Evolutionary conservation across 2,797 vertebrate species (phyloP).

Genomic region (Chaetodon trifasciatus): DNA sequence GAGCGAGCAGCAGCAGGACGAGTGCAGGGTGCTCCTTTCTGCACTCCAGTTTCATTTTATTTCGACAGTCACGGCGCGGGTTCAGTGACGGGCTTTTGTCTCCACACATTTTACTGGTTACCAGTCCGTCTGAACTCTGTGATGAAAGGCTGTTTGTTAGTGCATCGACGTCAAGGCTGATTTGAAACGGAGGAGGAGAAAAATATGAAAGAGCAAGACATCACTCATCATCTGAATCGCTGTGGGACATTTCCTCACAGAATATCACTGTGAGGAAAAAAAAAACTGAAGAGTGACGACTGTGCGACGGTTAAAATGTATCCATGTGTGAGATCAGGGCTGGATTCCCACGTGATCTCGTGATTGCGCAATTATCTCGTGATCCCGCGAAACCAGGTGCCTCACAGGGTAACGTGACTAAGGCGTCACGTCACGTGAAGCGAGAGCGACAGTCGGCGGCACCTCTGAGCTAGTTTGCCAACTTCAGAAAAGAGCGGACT

Average conservation of each 20-base stretch:
- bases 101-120: constrained; percentile 31
- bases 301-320: background rate
- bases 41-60: constrained; percentile 29
- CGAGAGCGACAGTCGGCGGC: too few relatives aligned
- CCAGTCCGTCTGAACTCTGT: constrained; percentile 7
- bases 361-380: too few relatives aligned
- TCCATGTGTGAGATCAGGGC: too few relatives aligned
- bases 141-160: constrained; percentile 34
- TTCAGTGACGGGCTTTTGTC: constrained; percentile 30
- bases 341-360: too few relatives aligned
- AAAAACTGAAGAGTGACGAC: background rate
- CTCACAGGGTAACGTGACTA: too few relatives aligned
- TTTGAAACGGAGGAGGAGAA: constrained; percentile 4
- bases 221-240: background rate
- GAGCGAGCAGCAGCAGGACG: background rate
- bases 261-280: too few relatives aligned
- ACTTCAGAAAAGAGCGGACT: too few relatives aligned
- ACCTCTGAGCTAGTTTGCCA: too few relatives aligned
- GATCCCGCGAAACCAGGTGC: too few relatives aligned
- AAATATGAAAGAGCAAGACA: constrained; percentile 1
- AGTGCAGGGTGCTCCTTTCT: constrained; percentile 1
- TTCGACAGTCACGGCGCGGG: constrained; percentile 33
- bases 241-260: background rate
- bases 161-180: constrained; percentile 17
- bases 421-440: too few relatives aligned